Conservation (phyloP, 2,113 vertebrate species). For the Rattus norvegicus region GRCr8 NC_086037.1:53059501-53060000, state of each 20-base stretch:
- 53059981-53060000: conserved; percentile 43
- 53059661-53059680: conserved; percentile 57
- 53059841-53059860: conserved; percentile 48
- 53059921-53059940: conserved; percentile 52
- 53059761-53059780: conserved; percentile 26
- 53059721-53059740: conserved; percentile 45
- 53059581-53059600: conserved; percentile 82
- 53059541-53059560: conserved; percentile 99
- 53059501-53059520: conserved; percentile 99
- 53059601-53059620: conserved; percentile 81
- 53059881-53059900: neutral
- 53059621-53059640: conserved; percentile 42
- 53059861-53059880: neutral
- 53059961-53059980: neutral
- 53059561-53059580: conserved; percentile 91
- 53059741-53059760: conserved; percentile 21
- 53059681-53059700: neutral
- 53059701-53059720: conserved; percentile 50
- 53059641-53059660: conserved; percentile 73
- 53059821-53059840: conserved; percentile 61
- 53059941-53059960: conserved; percentile 30
- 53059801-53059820: conserved; percentile 66
- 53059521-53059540: conserved; percentile 94
- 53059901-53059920: conserved; percentile 63
- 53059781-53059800: neutral